A percentile compares a stretch with the other conserved stretches of the same genome.
These are phyloP conservation scores for Myotis myotis DNA, from an alignment of 2,797 vertebrate genomes.

Conservation along the genomic window DNA sequence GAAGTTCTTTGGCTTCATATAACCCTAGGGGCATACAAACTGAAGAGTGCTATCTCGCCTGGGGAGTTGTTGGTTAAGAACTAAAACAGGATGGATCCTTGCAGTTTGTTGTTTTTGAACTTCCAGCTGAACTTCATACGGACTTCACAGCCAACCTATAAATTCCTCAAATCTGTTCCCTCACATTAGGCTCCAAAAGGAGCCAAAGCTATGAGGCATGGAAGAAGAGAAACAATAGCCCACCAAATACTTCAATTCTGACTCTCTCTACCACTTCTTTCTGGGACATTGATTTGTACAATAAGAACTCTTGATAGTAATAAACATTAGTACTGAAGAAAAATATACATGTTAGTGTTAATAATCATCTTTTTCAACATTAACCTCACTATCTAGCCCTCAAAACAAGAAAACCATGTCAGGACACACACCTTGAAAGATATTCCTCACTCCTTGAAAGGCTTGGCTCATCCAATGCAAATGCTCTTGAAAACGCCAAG, in stretches of 20 bases:
- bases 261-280: neutral
- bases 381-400: neutral
- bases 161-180: neutral
- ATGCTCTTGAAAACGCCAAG: slow-evolving; percentile 4
- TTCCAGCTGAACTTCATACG: neutral
- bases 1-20: neutral
- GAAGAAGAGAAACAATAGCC: neutral
- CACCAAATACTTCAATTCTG: neutral
- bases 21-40: neutral
- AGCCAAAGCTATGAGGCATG: neutral
- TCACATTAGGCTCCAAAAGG: neutral
- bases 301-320: slow-evolving; percentile 9
- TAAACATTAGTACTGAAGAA: neutral
- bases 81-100: neutral
- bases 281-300: neutral
- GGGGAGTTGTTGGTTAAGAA: neutral
- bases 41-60: neutral
- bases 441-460: neutral
- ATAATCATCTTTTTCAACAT: slow-evolving; percentile 7
- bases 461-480: neutral
- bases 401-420: neutral
- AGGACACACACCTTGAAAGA: neutral
- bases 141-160: neutral
- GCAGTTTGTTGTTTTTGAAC: neutral
- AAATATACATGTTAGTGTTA: neutral